Conservation (phyloP, 2,888 invertebrate species). For the Trilocha varians region DNA sequence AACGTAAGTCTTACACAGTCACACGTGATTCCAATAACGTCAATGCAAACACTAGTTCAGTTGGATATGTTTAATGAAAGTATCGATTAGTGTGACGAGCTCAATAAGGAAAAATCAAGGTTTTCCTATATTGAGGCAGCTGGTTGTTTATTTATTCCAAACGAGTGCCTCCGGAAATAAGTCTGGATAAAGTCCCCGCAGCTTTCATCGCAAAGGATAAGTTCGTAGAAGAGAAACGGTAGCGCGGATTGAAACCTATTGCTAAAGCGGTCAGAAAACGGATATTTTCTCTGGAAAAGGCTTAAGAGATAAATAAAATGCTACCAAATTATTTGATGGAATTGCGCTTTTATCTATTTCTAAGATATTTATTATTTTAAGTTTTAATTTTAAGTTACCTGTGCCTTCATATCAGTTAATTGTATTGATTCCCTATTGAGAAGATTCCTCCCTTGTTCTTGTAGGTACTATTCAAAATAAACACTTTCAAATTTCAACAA, state of each 20-base stretch:
- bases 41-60: neutral
- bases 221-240: conserved; percentile 8
- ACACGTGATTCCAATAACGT: neutral
- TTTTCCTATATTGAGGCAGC: conserved; percentile 32
- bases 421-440: too few relatives aligned
- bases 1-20: neutral
- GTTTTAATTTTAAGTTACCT: too few relatives aligned
- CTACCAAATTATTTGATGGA: too few relatives aligned
- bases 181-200: conserved; percentile 43
- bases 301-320: too few relatives aligned
- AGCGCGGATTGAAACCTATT: neutral
- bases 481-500: too few relatives aligned
- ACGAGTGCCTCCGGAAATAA: conserved; percentile 53
- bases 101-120: conserved; percentile 54
- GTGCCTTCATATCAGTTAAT: too few relatives aligned
- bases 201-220: conserved; percentile 22
- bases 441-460: too few relatives aligned
- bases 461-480: too few relatives aligned
- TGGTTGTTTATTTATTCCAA: conserved; percentile 59
- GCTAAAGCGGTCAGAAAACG: neutral
- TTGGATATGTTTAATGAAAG: conserved; percentile 41
- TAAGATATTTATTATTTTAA: too few relatives aligned
- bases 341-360: too few relatives aligned
- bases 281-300: neutral
- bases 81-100: conserved; percentile 39